phyloP scores from a whole-genome alignment of 2,797 vertebrate genomes.

The Rhincodon typus region DNA sequence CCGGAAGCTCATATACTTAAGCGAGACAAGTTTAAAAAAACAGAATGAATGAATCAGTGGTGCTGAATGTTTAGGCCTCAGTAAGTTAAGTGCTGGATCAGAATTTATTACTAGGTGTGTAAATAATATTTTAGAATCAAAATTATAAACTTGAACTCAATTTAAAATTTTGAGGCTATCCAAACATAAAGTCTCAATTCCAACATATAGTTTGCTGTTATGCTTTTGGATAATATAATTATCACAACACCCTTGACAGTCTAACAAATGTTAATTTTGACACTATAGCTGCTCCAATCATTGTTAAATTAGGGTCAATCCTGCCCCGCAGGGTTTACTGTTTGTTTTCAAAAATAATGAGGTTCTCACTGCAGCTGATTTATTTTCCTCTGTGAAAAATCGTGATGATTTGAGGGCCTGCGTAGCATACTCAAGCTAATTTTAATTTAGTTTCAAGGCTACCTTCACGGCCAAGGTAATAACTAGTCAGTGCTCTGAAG shows the following conservation, averaged over 20 bases:
- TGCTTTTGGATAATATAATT: neutral
- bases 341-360: slow-evolving; percentile 29
- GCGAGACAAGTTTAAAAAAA: neutral
- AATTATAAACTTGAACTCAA: slow-evolving; percentile 21
- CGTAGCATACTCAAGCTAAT: neutral
- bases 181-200: neutral
- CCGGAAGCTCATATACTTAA: neutral
- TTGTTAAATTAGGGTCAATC: slow-evolving; percentile 21
- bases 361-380: neutral
- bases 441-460: slow-evolving; percentile 10
- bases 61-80: neutral
- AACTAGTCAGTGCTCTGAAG: neutral
- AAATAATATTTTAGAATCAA: slow-evolving; percentile 4
- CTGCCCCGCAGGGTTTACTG: slow-evolving; percentile 5
- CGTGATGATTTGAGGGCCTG: neutral
- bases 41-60: neutral
- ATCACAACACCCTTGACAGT: neutral
- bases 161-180: neutral
- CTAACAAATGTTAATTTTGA: slow-evolving; percentile 23
- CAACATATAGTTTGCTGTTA: neutral
- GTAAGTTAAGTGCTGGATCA: neutral
- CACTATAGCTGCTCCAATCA: neutral
- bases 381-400: neutral
- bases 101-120: neutral
- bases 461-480: neutral